phyloP scores from a whole-genome alignment of 64 coral and sea anemone genomes.

The Montipora capricornis region DNA sequence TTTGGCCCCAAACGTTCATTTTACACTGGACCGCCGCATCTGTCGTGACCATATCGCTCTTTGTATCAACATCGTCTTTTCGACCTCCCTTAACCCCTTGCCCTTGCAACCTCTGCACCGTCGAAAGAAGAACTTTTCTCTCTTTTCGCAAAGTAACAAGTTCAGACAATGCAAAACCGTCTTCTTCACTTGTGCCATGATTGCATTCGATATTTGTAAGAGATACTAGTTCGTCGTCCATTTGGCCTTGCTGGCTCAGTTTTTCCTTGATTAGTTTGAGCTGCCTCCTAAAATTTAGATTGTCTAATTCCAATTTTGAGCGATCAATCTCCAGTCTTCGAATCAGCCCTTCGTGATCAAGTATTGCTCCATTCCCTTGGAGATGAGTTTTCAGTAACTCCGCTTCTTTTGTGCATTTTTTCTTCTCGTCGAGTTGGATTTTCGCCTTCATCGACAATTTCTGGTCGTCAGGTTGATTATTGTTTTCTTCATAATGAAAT shows the following conservation, averaged over 20 bases:
- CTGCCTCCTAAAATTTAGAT: constrained; percentile 68
- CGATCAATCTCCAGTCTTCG: constrained; percentile 63
- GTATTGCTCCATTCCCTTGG: constrained; percentile 16
- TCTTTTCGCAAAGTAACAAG: constrained; percentile 72
- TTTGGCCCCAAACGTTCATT: constrained; percentile 43
- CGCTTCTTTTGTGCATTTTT: constrained; percentile 81
- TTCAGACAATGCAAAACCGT: constrained; percentile 32
- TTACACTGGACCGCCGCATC: constrained; percentile 68
- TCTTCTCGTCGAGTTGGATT: constrained; percentile 70
- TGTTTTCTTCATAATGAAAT: not conserved
- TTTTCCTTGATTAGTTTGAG: constrained; percentile 66
- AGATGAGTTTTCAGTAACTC: constrained; percentile 90
- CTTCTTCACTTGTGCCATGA: not conserved
- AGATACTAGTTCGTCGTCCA: constrained; percentile 56
- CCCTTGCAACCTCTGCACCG: constrained; percentile 78
- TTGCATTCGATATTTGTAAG: constrained; percentile 37
- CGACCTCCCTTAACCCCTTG: not conserved
- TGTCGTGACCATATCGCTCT: not conserved
- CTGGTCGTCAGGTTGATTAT: constrained; percentile 8
- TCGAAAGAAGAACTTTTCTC: constrained; percentile 88
- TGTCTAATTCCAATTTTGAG: constrained; percentile 82
- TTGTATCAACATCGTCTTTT: not conserved
- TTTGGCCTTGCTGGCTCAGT: constrained; percentile 56
- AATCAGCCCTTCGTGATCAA: constrained; percentile 8
- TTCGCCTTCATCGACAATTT: constrained; percentile 65